A percentile compares a stretch with the other conserved stretches of the same genome.
Conservation (phyloP, 2,797 vertebrate species). For the Halcyon smyrnensis region DNA sequence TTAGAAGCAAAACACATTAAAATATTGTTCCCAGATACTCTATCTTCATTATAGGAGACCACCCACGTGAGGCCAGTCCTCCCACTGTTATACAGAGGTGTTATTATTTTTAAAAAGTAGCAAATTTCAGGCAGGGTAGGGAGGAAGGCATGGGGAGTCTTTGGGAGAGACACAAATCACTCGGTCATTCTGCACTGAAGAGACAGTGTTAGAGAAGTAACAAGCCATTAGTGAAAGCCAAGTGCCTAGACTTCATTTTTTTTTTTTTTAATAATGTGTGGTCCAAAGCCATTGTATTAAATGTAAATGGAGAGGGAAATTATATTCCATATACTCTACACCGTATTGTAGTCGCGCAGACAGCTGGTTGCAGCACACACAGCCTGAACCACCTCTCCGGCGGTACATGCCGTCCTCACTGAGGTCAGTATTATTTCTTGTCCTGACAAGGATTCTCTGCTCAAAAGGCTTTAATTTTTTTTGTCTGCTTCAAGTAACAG, state of each 20-base stretch:
- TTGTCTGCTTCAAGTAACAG: slow-evolving; percentile 63
- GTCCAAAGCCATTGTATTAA: slow-evolving; percentile 62
- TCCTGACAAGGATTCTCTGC: slow-evolving; percentile 65
- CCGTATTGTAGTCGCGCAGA: slow-evolving; percentile 6
- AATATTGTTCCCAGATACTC: slow-evolving; percentile 67
- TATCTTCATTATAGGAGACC: slow-evolving; percentile 67
- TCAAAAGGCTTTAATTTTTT: slow-evolving; percentile 65
- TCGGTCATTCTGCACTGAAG: slow-evolving; percentile 15
- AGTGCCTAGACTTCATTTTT: not conserved
- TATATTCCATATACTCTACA: slow-evolving; percentile 51
- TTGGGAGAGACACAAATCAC: slow-evolving; percentile 47
- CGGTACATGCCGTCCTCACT: slow-evolving; percentile 20
- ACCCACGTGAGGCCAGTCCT: slow-evolving; percentile 42
- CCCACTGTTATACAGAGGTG: slow-evolving; percentile 30
- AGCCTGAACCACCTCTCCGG: slow-evolving; percentile 42
- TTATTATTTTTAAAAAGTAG: slow-evolving; percentile 36
- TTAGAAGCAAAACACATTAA: slow-evolving; percentile 63
- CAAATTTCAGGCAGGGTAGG: not conserved
- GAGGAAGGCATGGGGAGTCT: not conserved
- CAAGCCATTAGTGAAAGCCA: slow-evolving; percentile 57
- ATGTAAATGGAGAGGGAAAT: slow-evolving; percentile 61
- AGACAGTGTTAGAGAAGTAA: slow-evolving; percentile 33
- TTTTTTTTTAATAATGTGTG: slow-evolving; percentile 44
- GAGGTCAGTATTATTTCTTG: slow-evolving; percentile 64
- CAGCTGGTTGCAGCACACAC: slow-evolving; percentile 42